These are phyloP conservation scores for Syngnathus acus DNA, from an alignment of 2,797 vertebrate genomes.

Conservation along the genomic window DNA sequence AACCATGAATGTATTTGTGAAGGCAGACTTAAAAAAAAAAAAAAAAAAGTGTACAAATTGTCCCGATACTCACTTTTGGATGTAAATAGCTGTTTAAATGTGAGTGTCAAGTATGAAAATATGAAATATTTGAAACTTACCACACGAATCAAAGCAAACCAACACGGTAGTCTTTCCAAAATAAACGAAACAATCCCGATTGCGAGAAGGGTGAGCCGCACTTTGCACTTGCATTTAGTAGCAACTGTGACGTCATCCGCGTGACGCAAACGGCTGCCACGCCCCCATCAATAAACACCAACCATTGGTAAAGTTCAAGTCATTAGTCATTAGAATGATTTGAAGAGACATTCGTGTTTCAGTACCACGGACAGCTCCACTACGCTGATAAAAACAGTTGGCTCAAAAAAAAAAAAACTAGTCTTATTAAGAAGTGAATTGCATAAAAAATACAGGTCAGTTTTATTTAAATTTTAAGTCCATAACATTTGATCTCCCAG, in stretches of 20 bases:
- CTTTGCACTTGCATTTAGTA: constrained; percentile 2
- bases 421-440: too few species aligned
- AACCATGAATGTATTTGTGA: constrained; percentile 1
- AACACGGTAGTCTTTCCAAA: not conserved
- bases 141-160: not conserved
- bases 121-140: not conserved
- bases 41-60: not conserved
- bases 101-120: not conserved
- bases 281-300: not conserved
- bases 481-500: too few species aligned
- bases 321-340: not conserved
- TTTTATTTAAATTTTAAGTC: too few species aligned
- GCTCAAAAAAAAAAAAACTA: too few species aligned
- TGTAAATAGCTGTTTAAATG: not conserved
- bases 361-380: not conserved
- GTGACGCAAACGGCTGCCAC: not conserved
- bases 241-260: not conserved
- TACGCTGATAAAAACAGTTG: too few species aligned
- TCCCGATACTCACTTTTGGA: not conserved
- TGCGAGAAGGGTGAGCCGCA: not conserved
- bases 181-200: not conserved
- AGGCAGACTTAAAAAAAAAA: too few species aligned
- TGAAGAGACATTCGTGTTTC: not conserved
- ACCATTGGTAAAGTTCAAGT: not conserved
- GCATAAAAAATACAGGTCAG: too few species aligned